Evolutionary conservation across 1,140 invertebrate species (phyloP), one percentile per base, ranked within the genome.

Genomic region (Palaemon carinicauda): DNA sequence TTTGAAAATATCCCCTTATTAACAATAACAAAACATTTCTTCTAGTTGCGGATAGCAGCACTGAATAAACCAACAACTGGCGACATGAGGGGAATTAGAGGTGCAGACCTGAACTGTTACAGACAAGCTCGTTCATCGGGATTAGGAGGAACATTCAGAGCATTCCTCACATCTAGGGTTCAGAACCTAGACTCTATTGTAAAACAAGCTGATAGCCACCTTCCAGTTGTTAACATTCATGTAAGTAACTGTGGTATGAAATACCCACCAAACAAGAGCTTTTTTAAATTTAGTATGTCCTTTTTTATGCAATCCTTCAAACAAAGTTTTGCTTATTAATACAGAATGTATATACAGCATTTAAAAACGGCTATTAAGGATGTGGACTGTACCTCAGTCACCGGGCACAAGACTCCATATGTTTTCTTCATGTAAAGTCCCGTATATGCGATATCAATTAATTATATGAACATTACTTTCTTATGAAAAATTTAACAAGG

Each of bases 141-240:
- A 1, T 92, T 96, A 3, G 93, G 94, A 89, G 97, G 97, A 54
- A 98, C 98, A 71, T 99, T 98, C 93, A 94, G 97, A 90, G 98
- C 98, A 60, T 97, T 99, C 92, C 93, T 97, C 15, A 96, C 96
- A 65, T 97, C 96, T 90, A 94, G 94, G 90, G 95, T 97, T 53
- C 97, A 98, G 92, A 98, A 99, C 91, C 93, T 99, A 74, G 96
- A 98, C 91, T 96, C 96, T 50, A 97, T 98, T 90, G 97, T 99
- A 14, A 94, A 96, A 90, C 94, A 94, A 73, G 93, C 95, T 33
- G 98, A 99, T 91, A 93, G 96, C 73, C 95, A 96, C 89, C 93
- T 98, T 71, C 98, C 98, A 0, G 96, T 99, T 31, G 95, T 98
- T 52, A 99, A 99, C 91, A 94, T 95, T 78, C 95, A 95, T 93